Evolutionary conservation across 2,888 invertebrate genomes (phyloP).

Genomic region (Parthenolecanium corni): DNA sequence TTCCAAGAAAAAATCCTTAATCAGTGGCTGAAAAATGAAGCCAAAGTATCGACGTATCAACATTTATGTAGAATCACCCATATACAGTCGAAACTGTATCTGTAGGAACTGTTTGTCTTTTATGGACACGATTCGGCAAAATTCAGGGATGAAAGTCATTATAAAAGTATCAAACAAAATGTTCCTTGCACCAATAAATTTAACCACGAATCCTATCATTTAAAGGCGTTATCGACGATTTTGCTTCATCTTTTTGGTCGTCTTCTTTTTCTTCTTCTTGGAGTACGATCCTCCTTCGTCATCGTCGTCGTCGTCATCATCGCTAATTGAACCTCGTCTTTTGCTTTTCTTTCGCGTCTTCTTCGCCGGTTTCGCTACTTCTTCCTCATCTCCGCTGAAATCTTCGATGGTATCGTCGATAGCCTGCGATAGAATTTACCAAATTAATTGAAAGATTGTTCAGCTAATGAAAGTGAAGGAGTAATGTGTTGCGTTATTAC

Average conservation of each 20-base stretch:
- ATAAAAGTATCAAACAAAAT: too few relatives aligned
- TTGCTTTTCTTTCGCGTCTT: conserved; percentile 5
- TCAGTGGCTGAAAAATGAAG: too few relatives aligned
- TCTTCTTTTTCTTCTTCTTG: conserved; percentile 12
- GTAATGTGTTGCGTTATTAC: conserved; percentile 35
- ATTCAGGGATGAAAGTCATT: too few relatives aligned
- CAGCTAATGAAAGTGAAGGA: background rate
- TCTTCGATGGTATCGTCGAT: conserved; percentile 49
- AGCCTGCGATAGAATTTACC: background rate
- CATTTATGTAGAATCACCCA: too few relatives aligned
- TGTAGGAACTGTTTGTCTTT: too few relatives aligned
- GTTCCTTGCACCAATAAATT: too few relatives aligned
- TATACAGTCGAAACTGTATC: too few relatives aligned
- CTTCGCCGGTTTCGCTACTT: conserved; percentile 40
- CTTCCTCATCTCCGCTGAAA: conserved; percentile 58
- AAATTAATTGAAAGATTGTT: background rate
- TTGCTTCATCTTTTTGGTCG: background rate
- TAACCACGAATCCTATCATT: too few relatives aligned
- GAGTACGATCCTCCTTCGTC: conserved; percentile 8
- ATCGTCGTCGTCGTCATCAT: conserved; percentile 36
- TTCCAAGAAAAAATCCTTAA: too few relatives aligned
- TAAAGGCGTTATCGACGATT: background rate
- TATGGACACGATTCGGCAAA: too few relatives aligned
- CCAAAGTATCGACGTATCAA: too few relatives aligned
- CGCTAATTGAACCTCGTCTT: conserved; percentile 43